Evolutionary conservation across 2,888 invertebrate species (phyloP).

Genomic region (Pyrocoelia pectoralis): DNA sequence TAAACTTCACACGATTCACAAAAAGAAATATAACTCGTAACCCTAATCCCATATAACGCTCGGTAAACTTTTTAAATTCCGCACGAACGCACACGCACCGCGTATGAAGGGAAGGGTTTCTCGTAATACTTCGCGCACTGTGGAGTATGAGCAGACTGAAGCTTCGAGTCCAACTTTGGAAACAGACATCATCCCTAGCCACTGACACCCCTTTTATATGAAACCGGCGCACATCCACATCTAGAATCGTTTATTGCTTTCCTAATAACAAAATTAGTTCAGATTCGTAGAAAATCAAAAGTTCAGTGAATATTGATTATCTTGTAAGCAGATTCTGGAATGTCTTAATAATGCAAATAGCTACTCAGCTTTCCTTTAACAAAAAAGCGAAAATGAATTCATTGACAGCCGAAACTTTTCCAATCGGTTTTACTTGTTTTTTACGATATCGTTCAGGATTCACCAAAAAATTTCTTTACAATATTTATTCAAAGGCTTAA

Average conservation of each 20-base stretch:
- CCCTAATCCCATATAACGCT: not conserved
- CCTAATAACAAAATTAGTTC: conserved; percentile 24
- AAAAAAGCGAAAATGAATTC: no score
- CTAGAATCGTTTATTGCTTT: conserved; percentile 29
- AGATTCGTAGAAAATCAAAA: conserved; percentile 6
- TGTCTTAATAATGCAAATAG: not conserved
- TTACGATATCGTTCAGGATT: no score
- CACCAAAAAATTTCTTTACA: no score
- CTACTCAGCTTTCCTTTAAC: not conserved
- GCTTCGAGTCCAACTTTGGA: conserved; percentile 45
- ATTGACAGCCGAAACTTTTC: no score
- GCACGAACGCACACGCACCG: conserved; percentile 15
- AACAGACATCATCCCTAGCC: conserved; percentile 47
- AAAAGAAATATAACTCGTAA: not conserved
- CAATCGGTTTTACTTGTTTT: no score
- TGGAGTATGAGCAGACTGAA: conserved; percentile 46
- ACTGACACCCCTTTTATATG: conserved; percentile 42
- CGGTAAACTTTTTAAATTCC: conserved; percentile 1
- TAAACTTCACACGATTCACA: not conserved
- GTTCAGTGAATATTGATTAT: conserved; percentile 6
- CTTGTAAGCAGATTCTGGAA: not conserved
- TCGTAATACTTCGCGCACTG: conserved; percentile 37
- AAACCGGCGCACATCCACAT: conserved; percentile 32
- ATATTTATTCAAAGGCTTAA: no score
- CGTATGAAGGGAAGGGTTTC: not conserved